These are phyloP conservation scores for Diorhabda sublineata DNA, from an alignment of 1,140 invertebrate species.

Conservation along the genomic window DNA sequence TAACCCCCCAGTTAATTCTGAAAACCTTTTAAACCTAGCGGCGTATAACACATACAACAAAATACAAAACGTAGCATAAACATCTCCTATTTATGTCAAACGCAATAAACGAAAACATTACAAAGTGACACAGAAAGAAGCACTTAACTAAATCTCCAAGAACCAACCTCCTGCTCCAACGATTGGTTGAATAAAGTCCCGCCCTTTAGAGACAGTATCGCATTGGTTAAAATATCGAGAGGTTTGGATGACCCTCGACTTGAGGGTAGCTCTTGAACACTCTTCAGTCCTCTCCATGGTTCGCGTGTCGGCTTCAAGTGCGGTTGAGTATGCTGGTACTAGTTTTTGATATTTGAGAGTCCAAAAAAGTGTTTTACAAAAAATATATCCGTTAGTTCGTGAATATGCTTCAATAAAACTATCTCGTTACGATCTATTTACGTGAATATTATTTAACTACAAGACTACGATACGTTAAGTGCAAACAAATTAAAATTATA, in stretches of 20 bases:
- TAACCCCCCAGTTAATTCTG: not conserved
- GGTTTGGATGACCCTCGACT: conserved; percentile 40
- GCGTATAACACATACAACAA: not conserved
- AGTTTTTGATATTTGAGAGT: not conserved
- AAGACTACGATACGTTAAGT: no score
- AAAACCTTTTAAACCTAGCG: not conserved
- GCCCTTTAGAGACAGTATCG: conserved; percentile 23
- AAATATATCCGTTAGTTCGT: not conserved
- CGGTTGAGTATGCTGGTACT: conserved; percentile 31
- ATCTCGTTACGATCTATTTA: no score
- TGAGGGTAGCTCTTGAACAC: conserved; percentile 43
- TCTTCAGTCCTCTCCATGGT: conserved; percentile 43
- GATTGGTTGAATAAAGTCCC: conserved; percentile 36
- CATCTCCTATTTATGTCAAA: not conserved
- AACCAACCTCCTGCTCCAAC: conserved; percentile 11
- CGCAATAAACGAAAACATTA: not conserved
- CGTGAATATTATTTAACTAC: no score
- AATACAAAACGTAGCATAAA: not conserved
- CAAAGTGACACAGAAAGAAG: conserved; percentile 9
- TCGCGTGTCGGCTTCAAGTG: conserved; percentile 41
- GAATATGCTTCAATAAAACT: no score
- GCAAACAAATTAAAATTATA: no score
- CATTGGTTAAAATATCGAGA: conserved; percentile 40
- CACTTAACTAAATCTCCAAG: conserved; percentile 23
- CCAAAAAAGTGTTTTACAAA: not conserved